phyloP scores from a whole-genome alignment of 2,888 invertebrate species.

The Drosophila robusta region DNA sequence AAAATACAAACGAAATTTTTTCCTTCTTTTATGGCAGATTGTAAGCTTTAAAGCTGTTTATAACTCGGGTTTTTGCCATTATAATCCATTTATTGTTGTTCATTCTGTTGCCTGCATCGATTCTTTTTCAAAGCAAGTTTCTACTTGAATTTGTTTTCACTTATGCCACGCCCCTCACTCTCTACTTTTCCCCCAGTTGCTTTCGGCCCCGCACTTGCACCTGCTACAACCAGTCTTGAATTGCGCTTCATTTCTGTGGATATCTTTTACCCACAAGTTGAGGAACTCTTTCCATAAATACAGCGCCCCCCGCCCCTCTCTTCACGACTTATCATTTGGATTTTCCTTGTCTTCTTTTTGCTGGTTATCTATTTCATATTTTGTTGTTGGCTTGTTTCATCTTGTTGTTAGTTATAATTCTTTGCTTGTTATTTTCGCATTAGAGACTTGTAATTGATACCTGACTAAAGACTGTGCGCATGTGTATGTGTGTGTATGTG shows the following conservation, averaged over 20 bases:
- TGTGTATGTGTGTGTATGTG: constrained; percentile 5
- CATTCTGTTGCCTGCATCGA: constrained; percentile 8
- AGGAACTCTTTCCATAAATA: neutral
- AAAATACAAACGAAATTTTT: neutral
- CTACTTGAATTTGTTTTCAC: constrained; percentile 11
- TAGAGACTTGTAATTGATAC: constrained; percentile 77
- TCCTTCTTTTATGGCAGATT: neutral
- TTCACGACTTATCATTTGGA: neutral
- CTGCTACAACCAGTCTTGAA: constrained; percentile 51
- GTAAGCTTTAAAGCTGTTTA: constrained; percentile 30
- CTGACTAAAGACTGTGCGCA: constrained; percentile 31
- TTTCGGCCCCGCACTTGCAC: constrained; percentile 25
- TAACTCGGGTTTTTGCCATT: constrained; percentile 16
- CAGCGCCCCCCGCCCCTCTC: too few species aligned
- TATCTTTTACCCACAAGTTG: constrained; percentile 36
- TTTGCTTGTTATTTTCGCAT: constrained; percentile 76
- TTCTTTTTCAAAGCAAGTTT: constrained; percentile 12
- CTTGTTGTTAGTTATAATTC: constrained; percentile 53
- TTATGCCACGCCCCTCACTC: neutral
- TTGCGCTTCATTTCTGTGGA: constrained; percentile 54
- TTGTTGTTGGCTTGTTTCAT: constrained; percentile 23
- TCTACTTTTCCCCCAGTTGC: neutral
- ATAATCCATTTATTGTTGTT: constrained; percentile 42
- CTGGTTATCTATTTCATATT: constrained; percentile 26
- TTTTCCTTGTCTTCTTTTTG: constrained; percentile 25